phyloP scores from a whole-genome alignment of 1,140 invertebrate species.

The Centruroides sculpturatus region DNA sequence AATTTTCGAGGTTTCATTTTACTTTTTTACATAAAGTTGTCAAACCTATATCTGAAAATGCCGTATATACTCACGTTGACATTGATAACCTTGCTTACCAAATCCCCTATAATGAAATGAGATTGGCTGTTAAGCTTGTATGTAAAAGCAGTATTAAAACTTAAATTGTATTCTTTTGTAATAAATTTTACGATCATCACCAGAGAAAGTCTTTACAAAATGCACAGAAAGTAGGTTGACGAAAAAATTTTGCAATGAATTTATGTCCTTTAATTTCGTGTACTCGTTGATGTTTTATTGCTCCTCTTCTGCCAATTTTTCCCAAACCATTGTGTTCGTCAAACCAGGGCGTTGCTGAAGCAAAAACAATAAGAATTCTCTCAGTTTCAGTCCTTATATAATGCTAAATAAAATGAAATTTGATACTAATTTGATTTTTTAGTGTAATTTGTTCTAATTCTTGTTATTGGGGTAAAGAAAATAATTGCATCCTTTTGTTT shows the following conservation, averaged over 20 bases:
- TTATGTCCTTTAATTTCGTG: constrained; percentile 98
- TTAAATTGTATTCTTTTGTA: neutral
- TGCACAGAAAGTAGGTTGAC: constrained; percentile 87
- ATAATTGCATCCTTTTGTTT: too few relatives aligned
- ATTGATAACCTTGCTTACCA: constrained; percentile 99
- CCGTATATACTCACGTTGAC: constrained; percentile 65
- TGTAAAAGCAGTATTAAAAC: neutral
- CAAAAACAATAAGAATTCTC: neutral
- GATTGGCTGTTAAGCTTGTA: neutral
- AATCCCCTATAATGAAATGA: constrained; percentile 41
- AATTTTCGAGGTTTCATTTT: neutral
- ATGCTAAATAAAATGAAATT: neutral
- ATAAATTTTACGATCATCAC: constrained; percentile 24
- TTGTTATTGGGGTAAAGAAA: too few relatives aligned
- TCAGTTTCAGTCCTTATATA: neutral
- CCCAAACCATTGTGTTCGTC: neutral
- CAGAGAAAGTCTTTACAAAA: constrained; percentile 87
- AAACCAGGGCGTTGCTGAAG: neutral
- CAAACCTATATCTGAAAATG: too few relatives aligned
- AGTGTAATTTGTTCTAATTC: too few relatives aligned
- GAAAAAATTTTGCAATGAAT: constrained; percentile 97
- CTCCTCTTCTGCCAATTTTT: constrained; percentile 4
- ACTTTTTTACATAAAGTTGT: neutral
- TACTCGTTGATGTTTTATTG: constrained; percentile 33
- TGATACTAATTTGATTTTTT: too few relatives aligned